Conservation (phyloP, 1,140 invertebrate species). For the Glossosoma conforme region DNA sequence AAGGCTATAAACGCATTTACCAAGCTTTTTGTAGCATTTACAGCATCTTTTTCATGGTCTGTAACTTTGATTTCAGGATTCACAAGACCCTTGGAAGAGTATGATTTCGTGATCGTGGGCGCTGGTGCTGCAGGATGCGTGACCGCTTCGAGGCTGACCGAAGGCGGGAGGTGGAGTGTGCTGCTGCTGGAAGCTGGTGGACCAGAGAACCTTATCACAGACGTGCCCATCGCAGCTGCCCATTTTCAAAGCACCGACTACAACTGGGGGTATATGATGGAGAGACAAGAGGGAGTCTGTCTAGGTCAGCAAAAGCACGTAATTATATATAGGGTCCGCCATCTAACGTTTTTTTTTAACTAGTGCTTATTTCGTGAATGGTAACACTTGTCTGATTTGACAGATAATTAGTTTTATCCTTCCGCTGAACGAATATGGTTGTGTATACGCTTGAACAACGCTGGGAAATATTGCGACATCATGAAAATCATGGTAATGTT, state of each 20-base stretch:
- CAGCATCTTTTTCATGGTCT: too few species aligned
- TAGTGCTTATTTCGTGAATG: too few species aligned
- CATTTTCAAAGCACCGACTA: constrained; percentile 57
- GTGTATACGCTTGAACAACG: too few species aligned
- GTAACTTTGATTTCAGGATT: not conserved
- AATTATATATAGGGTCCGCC: too few species aligned
- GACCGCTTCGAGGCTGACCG: constrained; percentile 56
- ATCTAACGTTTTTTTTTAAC: too few species aligned
- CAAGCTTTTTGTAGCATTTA: too few species aligned
- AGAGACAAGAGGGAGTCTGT: constrained; percentile 58
- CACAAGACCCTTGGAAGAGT: constrained; percentile 39
- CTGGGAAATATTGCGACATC: too few species aligned
- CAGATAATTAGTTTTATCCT: too few species aligned
- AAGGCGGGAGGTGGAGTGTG: constrained; percentile 55
- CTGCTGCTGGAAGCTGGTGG: constrained; percentile 61
- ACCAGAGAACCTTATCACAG: constrained; percentile 61
- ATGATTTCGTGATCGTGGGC: constrained; percentile 85
- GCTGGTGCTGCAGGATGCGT: constrained; percentile 61
- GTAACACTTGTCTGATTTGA: too few species aligned
- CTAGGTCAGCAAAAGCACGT: constrained; percentile 42
- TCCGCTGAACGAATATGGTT: too few species aligned
- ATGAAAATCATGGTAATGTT: too few species aligned
- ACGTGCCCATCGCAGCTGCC: constrained; percentile 59
- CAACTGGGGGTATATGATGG: constrained; percentile 68
- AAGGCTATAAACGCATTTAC: too few species aligned